Base-by-base conservation (phyloP, 2,113 vertebrate species). In the Gobio gobio region DNA sequence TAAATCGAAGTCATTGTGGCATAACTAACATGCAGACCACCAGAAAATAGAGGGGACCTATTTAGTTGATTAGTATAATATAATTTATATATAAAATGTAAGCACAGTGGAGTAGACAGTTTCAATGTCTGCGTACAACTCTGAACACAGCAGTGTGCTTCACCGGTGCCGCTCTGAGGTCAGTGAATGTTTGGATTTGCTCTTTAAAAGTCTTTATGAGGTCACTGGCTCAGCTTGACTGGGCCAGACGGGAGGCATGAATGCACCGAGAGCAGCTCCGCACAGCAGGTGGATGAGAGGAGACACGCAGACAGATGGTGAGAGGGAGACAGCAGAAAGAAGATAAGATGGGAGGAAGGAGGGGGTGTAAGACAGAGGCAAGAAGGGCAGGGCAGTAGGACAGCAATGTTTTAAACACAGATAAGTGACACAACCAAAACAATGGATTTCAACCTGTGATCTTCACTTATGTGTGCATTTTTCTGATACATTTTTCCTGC, bases 261-360 rank as follows among this genome's bases (percentile, higher is more conserved):
- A 86, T 87, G 86, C 84, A 88, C 83, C 85, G 83, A 70, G 66
- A 83, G 72, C 70, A 83, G 73, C 79, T 73, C 33, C 5, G 56
- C 61, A 89, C 89, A 88, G 89, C 92, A 85, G 87, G 86, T 85
- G 90, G 87, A 86, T 86, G 76, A 83, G 89, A 33, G 87, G 75
- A 86, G 86, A 85, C 87, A 89, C 91, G 87, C 89, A 92, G 90
- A 92, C 90, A 87, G 87, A 87, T 87, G 84, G 77, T 88, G 82
- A 84, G 76, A 86, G 83, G 74, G 90, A 87, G 54, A 85, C 66
- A 85, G 64, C 33, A 80, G 20, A 76, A 51, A 84, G 18, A 77
- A 78, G 43, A 89, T 84, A 83, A 78, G 58, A 61, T 43, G 29
- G 22, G 76, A 76, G 79, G 14, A 84, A 74, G 54, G 78, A 66